Evolutionary conservation across 2,888 invertebrate genomes (phyloP), one percentile per base, ranked within the genome.

Genomic region (Drosophila demipolita): DNA sequence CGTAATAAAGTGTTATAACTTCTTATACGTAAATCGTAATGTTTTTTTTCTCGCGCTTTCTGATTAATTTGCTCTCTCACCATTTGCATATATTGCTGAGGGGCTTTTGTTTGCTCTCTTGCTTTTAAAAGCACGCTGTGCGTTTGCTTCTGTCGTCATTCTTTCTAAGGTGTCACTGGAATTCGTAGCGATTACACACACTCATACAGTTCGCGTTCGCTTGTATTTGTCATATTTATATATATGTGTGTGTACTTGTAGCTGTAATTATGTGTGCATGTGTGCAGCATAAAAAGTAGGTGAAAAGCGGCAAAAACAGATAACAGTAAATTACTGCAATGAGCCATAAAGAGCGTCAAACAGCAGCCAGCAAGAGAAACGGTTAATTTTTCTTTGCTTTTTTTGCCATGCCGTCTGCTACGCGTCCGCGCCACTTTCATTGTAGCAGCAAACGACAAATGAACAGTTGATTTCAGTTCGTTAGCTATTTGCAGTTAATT

Each of bases 281-380:
- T 83, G 71, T 79, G 72, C 77, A 87, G 69, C 83, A 83, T 82
- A 85, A 81, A 81, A 81, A 75, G 65, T 84, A 80, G 89, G 85
- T 82, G 66, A 83, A 45, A 45, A 84, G 68, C 73, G 64, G 68
- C 58, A 80, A 70, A 78, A 66, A 57, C 63, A 63, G 61, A 60
- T 62, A 59, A 45, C 45, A 75, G 64, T 70, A 83, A 89, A 78
- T 87, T 89, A 85, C 82, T 85, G 87, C 80, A 85, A 89, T 87
- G 66, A 77, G 68, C 71, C 65, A 73, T 63, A 68, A 77, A 71
- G 45, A 23, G 66, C 64, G 26, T 38, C 52, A 23, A 45, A 45
- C 20, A 73, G 66, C 67, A 53, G 65, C 58, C 67, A 71, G 53
- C 23, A 55, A 53, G 36, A 75, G 80, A 77, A 89, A 87, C 84